These are phyloP conservation scores for Podotricha telesiphe DNA, from an alignment of 2,888 invertebrate species.

Conservation along the genomic window DNA sequence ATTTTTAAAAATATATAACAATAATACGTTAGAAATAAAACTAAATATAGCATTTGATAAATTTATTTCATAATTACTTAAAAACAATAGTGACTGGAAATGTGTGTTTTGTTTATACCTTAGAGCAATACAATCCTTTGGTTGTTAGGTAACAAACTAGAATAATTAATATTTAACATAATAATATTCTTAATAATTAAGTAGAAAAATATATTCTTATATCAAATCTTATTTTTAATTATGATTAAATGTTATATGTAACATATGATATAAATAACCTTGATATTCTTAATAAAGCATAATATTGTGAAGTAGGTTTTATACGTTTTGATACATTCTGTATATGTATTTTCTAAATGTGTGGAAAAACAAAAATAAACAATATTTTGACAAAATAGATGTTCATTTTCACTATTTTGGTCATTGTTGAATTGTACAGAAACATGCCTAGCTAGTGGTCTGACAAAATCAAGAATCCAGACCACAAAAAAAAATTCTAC, in stretches of 20 bases:
- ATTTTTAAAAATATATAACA: too few species aligned
- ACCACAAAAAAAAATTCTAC: too few species aligned
- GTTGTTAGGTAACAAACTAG: constrained; percentile 77
- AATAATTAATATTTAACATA: constrained; percentile 40
- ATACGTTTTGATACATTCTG: too few species aligned
- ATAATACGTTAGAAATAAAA: constrained; percentile 19
- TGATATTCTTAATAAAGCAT: background rate
- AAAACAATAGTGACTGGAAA: constrained; percentile 68
- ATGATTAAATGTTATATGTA: background rate
- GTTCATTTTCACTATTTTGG: too few species aligned
- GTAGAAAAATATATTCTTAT: constrained; percentile 20
- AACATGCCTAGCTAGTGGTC: too few species aligned
- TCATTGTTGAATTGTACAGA: too few species aligned
- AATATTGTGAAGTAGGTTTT: too few species aligned
- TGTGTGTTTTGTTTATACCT: constrained; percentile 51
- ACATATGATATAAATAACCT: background rate
- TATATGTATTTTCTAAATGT: too few species aligned
- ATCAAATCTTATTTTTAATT: background rate
- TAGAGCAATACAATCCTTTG: constrained; percentile 68
- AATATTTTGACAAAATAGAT: too few species aligned
- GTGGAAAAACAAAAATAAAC: too few species aligned
- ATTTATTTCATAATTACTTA: constrained; percentile 52
- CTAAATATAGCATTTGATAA: constrained; percentile 29
- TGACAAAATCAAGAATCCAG: too few species aligned
- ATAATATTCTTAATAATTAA: constrained; percentile 24